A percentile compares a stretch with the other conserved stretches of the same genome.
Conservation (phyloP, 2,888 invertebrate species). For the Calameuta pallipes region DNA sequence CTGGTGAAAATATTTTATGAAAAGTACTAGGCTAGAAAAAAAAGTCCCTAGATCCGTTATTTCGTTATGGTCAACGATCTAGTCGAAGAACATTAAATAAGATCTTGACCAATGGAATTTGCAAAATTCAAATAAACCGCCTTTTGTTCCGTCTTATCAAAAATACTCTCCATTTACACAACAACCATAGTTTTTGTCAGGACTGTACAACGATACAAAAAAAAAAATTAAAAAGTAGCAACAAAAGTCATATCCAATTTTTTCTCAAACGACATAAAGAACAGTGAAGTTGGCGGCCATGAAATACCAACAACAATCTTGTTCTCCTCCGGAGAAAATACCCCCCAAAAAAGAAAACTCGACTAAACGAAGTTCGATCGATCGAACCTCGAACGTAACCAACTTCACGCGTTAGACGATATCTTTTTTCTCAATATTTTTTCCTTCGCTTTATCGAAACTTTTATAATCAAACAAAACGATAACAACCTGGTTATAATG, state of each 20-base stretch:
- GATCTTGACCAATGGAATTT: too few species aligned
- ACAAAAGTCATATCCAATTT: not conserved
- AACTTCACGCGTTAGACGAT: not conserved
- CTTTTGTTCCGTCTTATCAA: too few species aligned
- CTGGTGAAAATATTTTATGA: not conserved
- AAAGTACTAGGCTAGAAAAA: not conserved
- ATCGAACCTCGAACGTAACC: not conserved
- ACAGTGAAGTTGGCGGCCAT: not conserved
- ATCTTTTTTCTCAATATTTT: not conserved
- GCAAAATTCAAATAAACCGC: too few species aligned
- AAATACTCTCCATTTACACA: too few species aligned
- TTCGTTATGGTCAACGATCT: too few species aligned
- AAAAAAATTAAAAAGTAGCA: not conserved
- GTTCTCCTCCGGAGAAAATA: not conserved
- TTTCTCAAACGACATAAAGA: too few species aligned
- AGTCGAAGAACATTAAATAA: too few species aligned
- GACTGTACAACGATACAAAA: not conserved
- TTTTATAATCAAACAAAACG: not conserved
- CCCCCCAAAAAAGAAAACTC: not conserved
- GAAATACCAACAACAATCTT: not conserved
- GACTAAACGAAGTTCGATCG: not conserved
- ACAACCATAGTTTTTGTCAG: too few species aligned
- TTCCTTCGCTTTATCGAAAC: not conserved
- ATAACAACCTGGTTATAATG: not conserved
- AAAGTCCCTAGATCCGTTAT: not conserved